Percentiles rank a stretch among this genome's conserved stretches.
Evolutionary conservation across 2,888 invertebrate species (phyloP).

Genomic region (Cheiracanthium punctorium): DNA sequence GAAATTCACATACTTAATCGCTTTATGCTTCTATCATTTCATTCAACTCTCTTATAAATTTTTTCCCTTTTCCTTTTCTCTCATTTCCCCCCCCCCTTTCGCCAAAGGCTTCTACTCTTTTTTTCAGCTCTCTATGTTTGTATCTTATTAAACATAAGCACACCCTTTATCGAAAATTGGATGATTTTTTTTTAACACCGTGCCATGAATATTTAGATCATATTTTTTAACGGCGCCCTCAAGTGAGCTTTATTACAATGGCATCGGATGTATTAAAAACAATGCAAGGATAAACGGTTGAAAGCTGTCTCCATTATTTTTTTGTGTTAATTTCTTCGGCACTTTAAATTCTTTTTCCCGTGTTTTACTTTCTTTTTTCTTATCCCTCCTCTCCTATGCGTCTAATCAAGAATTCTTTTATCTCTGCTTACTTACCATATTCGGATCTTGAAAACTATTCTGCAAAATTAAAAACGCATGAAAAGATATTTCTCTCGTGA

Average conservation of each 20-base stretch:
- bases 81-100: neutral
- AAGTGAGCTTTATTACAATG: conserved; percentile 4
- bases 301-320: conserved; percentile 2
- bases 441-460: neutral
- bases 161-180: conserved; percentile 4
- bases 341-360: conserved; percentile 10
- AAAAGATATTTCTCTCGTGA: neutral
- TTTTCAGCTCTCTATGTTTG: neutral
- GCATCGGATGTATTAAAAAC: conserved; percentile 13
- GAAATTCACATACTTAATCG: conserved; percentile 6
- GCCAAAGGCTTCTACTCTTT: too few relatives aligned
- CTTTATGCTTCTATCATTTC: neutral
- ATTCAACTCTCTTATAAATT: neutral
- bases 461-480: neutral
- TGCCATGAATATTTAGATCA: conserved; percentile 8
- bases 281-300: conserved; percentile 4
- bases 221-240: neutral
- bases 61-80: neutral
- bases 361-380: too few relatives aligned
- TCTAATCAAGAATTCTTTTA: neutral
- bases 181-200: conserved; percentile 1
- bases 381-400: neutral
- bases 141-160: conserved; percentile 15
- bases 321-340: neutral
- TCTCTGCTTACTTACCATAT: neutral